phyloP scores from a whole-genome alignment of 1,140 invertebrate genomes.

The Adoxophyes honmai region DNA sequence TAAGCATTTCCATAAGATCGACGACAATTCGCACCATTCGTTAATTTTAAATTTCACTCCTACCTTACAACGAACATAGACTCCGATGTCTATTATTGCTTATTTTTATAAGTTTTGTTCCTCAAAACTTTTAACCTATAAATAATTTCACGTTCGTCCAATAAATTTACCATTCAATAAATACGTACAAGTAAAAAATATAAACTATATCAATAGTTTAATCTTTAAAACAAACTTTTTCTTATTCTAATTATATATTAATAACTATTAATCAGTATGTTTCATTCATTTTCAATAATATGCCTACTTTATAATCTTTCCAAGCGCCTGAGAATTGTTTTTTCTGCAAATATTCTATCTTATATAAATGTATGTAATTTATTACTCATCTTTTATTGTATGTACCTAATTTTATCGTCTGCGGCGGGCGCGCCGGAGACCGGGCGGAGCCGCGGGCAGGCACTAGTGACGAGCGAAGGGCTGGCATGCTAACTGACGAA shows the following conservation, averaged over 20 bases:
- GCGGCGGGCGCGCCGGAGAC: conserved; percentile 47
- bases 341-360: conserved; percentile 60
- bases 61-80: conserved; percentile 75
- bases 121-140: conserved; percentile 75
- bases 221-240: conserved; percentile 76
- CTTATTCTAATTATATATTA: conserved; percentile 75
- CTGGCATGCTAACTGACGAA: conserved; percentile 65
- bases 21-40: conserved; percentile 72
- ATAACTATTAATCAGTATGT: conserved; percentile 76
- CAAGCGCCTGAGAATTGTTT: conserved; percentile 70
- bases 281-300: conserved; percentile 74
- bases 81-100: conserved; percentile 74
- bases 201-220: conserved; percentile 78
- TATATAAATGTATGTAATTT: conserved; percentile 66
- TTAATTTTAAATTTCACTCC: conserved; percentile 65
- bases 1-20: conserved; percentile 64
- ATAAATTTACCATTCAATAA: conserved; percentile 78
- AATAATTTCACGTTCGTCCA: conserved; percentile 74
- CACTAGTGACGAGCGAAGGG: conserved; percentile 66
- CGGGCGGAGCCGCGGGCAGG: conserved; percentile 41
- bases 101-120: conserved; percentile 76
- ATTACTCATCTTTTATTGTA: conserved; percentile 59
- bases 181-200: conserved; percentile 77
- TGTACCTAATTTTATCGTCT: conserved; percentile 61
- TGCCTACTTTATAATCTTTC: conserved; percentile 76